Base-by-base conservation (phyloP, 2,888 invertebrate species). In the Hydroisotoma schaefferi region DNA sequence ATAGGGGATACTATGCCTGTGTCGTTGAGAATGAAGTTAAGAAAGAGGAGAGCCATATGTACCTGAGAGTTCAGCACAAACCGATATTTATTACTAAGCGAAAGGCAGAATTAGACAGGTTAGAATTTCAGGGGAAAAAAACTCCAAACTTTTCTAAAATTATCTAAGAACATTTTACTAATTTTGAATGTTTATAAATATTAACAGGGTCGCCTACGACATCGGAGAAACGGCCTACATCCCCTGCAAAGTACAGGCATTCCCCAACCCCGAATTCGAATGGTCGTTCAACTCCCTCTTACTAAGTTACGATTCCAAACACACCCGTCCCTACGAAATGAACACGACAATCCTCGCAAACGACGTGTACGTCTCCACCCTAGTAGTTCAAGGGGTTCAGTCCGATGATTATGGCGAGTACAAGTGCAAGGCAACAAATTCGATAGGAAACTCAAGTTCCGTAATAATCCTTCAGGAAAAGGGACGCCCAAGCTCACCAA, bases 331-430 rank as follows among this genome's bases (percentile, higher is more conserved):
- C 74, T 92, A 92, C 76, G 87, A 90, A 74, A 88, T 91, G 46
- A 88, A 86, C 72, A 87, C 89, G 2, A 87, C 85, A 20, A 85
- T 84, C 33, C 87, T 90, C 48, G 86, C 87, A 69, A 89, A 90
- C 77, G 93, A 94, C 76, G 84, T 90, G 1, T 92, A 92, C 77
- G 86, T 87, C 3, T 90, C 90, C 60, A 82, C 88, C 1, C 77
- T 94, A 33, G 83, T 78, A 74, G 80, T 94, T 69, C 85, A 85
- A 55, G 84, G 86, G 61, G 83, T 93, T 18, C 84, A 86, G 47
- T 83, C 86, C n/a, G 83, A 86, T 55, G 92, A 94, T 75, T 94
- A 93, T 74, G 94, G 94, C 0, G 91, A 92, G 60, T 95, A 94
- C 77, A 88, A 86, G 57, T 95, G 95, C 75, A 84, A 88, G 68